Evolutionary conservation across 2,797 vertebrate species (phyloP).

Genomic region (Gallirallus australis): DNA sequence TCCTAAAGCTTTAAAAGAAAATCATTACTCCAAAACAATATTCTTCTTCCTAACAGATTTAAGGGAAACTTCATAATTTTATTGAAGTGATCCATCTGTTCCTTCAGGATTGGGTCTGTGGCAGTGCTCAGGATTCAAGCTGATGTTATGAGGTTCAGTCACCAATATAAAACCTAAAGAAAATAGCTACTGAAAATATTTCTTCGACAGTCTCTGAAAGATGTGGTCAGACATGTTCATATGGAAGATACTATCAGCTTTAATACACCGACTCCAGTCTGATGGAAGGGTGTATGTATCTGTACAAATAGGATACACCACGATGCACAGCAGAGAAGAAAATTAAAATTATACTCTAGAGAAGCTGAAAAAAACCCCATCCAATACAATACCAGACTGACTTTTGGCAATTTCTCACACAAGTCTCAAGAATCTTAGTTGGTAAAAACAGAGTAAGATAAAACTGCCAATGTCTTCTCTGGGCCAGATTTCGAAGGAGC

Average conservation of each 20-base stretch:
- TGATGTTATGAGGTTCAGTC: neutral
- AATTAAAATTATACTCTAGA: neutral
- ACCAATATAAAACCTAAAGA: neutral
- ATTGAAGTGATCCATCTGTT: constrained; percentile 50
- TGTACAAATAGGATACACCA: neutral
- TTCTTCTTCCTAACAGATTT: constrained; percentile 45
- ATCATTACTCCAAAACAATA: neutral
- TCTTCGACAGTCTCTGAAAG: neutral
- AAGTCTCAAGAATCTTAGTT: neutral
- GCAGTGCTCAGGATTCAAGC: neutral
- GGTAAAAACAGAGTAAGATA: neutral
- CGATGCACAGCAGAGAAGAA: neutral
- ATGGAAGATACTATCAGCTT: neutral
- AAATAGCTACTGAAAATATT: neutral
- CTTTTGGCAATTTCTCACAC: neutral
- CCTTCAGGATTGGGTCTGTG: neutral
- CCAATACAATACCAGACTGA: neutral
- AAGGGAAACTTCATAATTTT: constrained; percentile 54
- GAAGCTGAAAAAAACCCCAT: neutral
- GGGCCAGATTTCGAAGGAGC: neutral
- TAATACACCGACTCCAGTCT: neutral
- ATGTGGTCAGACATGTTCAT: neutral
- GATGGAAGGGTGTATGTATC: neutral
- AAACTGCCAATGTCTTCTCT: neutral
- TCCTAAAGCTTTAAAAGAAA: neutral